These are phyloP conservation scores for Heliornis fulica DNA, from an alignment of 2,113 vertebrate species.

Conservation along the genomic window DNA sequence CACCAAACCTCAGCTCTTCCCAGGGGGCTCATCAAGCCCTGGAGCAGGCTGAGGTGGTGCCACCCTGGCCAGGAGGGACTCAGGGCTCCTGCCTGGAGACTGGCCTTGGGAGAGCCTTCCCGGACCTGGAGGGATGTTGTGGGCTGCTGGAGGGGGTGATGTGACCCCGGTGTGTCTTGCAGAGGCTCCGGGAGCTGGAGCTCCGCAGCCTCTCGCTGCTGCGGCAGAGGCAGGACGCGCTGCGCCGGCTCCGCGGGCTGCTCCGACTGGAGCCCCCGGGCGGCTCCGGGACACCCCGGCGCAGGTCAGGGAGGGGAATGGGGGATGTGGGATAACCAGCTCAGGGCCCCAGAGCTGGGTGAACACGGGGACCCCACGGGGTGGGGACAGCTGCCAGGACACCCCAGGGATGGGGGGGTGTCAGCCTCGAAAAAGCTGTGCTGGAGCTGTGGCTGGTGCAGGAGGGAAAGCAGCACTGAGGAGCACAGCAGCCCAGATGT, in stretches of 20 bases:
- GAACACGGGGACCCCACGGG: rapidly evolving
- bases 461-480: not conserved
- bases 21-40: rapidly evolving
- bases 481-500: not conserved
- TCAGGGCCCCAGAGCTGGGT: not conserved
- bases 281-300: constrained; percentile 50
- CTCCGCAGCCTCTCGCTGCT: constrained; percentile 33
- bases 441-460: rapidly evolving
- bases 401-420: rapidly evolving
- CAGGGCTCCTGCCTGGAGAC: rapidly evolving
- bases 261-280: constrained; percentile 70
- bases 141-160: not conserved
- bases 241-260: constrained; percentile 28
- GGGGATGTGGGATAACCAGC: rapidly evolving
- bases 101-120: not conserved
- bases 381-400: not conserved
- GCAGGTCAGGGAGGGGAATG: constrained; percentile 38
- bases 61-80: not conserved
- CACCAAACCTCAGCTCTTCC: not conserved
- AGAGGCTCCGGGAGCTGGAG: constrained; percentile 74
- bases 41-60: not conserved
- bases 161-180: not conserved
- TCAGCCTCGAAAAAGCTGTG: not conserved
- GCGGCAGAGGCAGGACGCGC: constrained; percentile 48
- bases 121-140: rapidly evolving